Conservation (phyloP, 2,888 invertebrate genomes). For the Tetramorium bicarinatum region DNA sequence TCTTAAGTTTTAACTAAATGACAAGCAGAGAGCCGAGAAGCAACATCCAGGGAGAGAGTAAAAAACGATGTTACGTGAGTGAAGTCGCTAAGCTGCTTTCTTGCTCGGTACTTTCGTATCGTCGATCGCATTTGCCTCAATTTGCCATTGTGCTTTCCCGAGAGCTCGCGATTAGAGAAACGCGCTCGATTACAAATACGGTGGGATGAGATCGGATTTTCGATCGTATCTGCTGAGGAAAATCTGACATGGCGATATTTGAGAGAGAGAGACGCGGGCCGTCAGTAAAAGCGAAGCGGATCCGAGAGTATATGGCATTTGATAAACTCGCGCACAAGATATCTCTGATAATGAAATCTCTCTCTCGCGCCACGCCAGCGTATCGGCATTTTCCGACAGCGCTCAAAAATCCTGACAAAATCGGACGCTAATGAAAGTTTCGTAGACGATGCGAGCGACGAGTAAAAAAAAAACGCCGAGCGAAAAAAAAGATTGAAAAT, state of each 20-base stretch:
- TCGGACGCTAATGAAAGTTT: constrained; percentile 43
- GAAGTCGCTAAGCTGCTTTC: constrained; percentile 43
- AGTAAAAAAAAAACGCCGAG: neutral
- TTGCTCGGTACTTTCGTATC: constrained; percentile 17
- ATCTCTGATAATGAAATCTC: constrained; percentile 45
- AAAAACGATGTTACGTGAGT: constrained; percentile 40
- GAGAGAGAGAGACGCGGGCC: constrained; percentile 8
- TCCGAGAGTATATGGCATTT: constrained; percentile 2
- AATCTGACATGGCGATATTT: neutral
- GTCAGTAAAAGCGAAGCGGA: constrained; percentile 24
- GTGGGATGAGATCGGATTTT: neutral
- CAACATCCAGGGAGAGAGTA: constrained; percentile 10
- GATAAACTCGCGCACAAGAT: constrained; percentile 24
- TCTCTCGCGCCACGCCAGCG: constrained; percentile 10
- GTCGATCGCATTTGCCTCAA: constrained; percentile 29
- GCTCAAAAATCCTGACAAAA: constrained; percentile 35
- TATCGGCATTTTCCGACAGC: constrained; percentile 42
- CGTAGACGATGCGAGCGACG: constrained; percentile 13
- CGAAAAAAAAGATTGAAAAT: constrained; percentile 7
- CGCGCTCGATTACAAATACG: constrained; percentile 9
- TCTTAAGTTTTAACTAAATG: constrained; percentile 53
- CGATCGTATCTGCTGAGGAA: neutral
- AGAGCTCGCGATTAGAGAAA: neutral
- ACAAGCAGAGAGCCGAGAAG: constrained; percentile 20
- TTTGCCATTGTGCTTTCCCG: neutral